These are phyloP conservation scores for Prinia subflava DNA, from an alignment of 2,113 vertebrate genomes.

Conservation along the genomic window DNA sequence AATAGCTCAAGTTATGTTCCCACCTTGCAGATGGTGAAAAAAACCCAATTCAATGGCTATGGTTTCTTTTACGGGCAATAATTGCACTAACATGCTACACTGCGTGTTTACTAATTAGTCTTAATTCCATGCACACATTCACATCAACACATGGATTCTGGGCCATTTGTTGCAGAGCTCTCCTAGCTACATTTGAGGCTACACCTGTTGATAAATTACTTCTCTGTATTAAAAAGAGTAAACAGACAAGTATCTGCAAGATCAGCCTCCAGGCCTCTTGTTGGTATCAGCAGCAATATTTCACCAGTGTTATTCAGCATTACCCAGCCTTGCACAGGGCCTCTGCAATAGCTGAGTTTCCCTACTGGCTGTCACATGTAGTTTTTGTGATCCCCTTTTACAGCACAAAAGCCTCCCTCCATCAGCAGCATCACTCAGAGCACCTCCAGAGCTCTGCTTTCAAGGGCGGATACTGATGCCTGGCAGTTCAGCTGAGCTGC, in stretches of 20 bases:
- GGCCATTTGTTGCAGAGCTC: background rate
- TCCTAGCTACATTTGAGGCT: background rate
- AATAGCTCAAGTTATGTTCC: background rate
- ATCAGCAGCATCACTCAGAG: background rate
- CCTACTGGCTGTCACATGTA: background rate
- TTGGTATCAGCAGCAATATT: background rate
- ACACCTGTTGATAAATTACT: background rate
- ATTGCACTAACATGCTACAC: background rate
- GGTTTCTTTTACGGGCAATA: background rate
- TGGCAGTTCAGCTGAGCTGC: background rate
- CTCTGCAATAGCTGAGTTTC: background rate
- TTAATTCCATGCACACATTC: background rate
- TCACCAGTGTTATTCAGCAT: background rate
- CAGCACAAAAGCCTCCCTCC: background rate
- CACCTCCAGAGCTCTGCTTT: background rate
- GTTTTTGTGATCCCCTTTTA: background rate
- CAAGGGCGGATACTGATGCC: background rate
- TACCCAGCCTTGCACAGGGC: background rate
- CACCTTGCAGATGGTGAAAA: background rate
- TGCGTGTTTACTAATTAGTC: background rate
- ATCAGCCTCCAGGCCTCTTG: background rate
- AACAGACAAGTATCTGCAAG: background rate
- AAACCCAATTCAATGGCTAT: background rate
- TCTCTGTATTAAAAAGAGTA: background rate
- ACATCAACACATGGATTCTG: fast-evolving